These are phyloP conservation scores for Hoplias malabaricus DNA, from an alignment of 2,113 vertebrate genomes.

Conservation along the genomic window DNA sequence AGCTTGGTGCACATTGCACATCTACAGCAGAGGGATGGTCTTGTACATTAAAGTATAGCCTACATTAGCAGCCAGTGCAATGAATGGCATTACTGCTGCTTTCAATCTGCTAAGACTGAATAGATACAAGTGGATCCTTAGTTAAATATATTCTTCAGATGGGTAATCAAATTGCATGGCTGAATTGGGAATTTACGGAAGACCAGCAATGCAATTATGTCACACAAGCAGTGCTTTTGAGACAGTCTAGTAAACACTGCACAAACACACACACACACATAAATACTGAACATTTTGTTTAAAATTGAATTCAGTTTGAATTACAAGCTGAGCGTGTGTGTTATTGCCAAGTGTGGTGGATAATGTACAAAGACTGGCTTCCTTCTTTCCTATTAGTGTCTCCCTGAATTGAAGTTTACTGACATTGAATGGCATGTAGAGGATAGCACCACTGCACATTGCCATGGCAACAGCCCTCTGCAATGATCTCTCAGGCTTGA, in stretches of 20 bases:
- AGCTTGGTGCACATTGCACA: not conserved
- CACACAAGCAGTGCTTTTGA: not conserved
- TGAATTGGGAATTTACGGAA: constrained; percentile 40
- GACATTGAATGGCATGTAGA: constrained; percentile 37
- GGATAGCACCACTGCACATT: constrained; percentile 43
- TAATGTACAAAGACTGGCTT: constrained; percentile 28
- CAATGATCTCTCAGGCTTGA: no score
- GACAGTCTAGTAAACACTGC: not conserved
- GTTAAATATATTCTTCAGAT: not conserved
- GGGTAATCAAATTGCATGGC: constrained; percentile 46
- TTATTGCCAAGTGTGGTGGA: constrained; percentile 52
- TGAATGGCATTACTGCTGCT: not conserved
- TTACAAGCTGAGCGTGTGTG: constrained; percentile 37
- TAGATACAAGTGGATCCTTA: not conserved
- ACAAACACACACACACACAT: not conserved
- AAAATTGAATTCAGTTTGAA: constrained; percentile 53
- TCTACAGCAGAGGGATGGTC: not conserved
- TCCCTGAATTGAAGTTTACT: constrained; percentile 31
- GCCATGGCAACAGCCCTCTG: constrained; percentile 41
- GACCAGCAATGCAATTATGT: constrained; percentile 11
- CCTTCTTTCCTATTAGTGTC: not conserved
- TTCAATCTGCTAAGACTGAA: not conserved
- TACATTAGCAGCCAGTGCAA: not conserved
- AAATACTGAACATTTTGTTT: constrained; percentile 34
- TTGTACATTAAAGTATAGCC: not conserved